A percentile compares a stretch with the other conserved stretches of the same genome.
Evolutionary conservation across 2,113 vertebrate genomes (phyloP).

Genomic region (Tricholaema leucomelas): DNA sequence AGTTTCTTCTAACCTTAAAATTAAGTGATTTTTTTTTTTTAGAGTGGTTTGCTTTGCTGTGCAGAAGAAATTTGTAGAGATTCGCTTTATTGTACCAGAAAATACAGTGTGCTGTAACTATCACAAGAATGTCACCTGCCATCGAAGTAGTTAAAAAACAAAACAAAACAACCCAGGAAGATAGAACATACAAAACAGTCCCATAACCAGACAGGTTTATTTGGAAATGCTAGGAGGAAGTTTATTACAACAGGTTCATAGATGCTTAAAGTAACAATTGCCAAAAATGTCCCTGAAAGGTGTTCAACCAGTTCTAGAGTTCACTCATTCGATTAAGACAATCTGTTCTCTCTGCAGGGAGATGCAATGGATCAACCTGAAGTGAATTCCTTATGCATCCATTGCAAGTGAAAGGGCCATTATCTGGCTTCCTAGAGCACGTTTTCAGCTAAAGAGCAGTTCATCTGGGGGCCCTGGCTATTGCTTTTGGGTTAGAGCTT

Average conservation of each 20-base stretch:
- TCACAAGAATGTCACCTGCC: not conserved
- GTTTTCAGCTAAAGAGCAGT: not conserved
- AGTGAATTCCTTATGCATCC: not conserved
- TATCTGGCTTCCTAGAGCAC: not conserved
- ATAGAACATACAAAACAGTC: not conserved
- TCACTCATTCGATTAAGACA: not conserved
- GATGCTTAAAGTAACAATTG: slow-evolving; percentile 22
- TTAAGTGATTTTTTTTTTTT: not conserved
- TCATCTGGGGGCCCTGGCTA: not conserved
- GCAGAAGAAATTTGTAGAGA: not conserved
- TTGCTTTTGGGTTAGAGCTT: not conserved
- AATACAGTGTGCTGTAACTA: slow-evolving; percentile 33
- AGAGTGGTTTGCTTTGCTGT: not conserved
- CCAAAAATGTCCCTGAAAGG: not conserved
- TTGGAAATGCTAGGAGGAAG: not conserved
- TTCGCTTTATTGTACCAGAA: slow-evolving; percentile 12
- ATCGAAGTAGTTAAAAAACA: not conserved
- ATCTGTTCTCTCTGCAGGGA: not conserved
- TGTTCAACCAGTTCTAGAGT: not conserved
- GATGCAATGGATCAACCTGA: not conserved
- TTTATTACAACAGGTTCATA: not conserved
- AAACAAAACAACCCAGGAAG: too few relatives aligned
- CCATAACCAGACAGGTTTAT: not conserved
- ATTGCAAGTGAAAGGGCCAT: not conserved
- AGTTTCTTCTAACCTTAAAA: not conserved